Percentiles rank a stretch among this genome's conserved stretches.
Conservation (phyloP, 2,797 vertebrate genomes). For the Pangasius sanitwongsei region DNA sequence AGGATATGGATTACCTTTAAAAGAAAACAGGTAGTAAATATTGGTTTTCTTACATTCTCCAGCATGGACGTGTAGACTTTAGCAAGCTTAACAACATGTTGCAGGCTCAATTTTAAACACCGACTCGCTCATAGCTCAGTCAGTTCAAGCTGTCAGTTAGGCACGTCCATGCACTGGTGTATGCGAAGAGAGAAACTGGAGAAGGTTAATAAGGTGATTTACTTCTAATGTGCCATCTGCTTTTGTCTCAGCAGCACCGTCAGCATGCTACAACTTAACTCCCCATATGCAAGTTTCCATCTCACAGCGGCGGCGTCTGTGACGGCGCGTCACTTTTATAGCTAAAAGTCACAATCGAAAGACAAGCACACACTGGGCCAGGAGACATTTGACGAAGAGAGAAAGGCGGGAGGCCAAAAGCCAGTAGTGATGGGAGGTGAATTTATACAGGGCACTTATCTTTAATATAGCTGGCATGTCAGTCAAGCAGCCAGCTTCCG, state of each 20-base stretch:
- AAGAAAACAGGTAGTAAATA: background rate
- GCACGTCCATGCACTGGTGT: conserved; percentile 29
- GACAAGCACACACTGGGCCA: conserved; percentile 19
- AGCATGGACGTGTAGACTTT: background rate
- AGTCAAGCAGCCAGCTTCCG: conserved; percentile 74
- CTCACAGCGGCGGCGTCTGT: conserved; percentile 26
- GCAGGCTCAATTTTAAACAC: conserved; percentile 20
- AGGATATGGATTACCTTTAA: background rate
- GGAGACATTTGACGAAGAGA: conserved; percentile 10
- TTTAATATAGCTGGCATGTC: conserved; percentile 73
- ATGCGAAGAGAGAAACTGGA: conserved; percentile 41
- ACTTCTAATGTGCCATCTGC: conserved; percentile 62
- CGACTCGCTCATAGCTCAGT: conserved; percentile 46
- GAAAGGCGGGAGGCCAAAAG: conserved; percentile 43
- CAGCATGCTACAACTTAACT: conserved; percentile 52
- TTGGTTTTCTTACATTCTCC: background rate
- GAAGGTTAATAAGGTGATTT: conserved; percentile 61
- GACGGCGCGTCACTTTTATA: conserved; percentile 22
- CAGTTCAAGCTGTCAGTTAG: conserved; percentile 51
- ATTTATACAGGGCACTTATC: conserved; percentile 66
- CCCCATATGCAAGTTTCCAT: conserved; percentile 45
- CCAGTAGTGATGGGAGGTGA: conserved; percentile 51
- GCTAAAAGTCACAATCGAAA: conserved; percentile 11
- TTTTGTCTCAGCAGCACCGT: conserved; percentile 57
- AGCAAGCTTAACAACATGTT: conserved; percentile 29